These are phyloP conservation scores for Macquaria ambigua DNA, from an alignment of 2,113 vertebrate species.

Conservation along the genomic window DNA sequence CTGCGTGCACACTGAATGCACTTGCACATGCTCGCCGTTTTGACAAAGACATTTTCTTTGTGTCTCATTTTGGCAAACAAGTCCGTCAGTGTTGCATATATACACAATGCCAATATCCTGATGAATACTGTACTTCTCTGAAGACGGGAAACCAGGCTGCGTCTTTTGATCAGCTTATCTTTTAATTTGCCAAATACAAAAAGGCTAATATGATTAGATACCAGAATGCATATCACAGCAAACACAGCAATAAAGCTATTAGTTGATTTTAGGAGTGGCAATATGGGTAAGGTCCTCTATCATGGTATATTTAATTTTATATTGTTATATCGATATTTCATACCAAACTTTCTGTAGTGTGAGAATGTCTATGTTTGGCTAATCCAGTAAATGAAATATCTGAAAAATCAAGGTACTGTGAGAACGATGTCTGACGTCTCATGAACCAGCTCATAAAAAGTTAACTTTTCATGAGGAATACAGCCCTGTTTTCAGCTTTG, in stretches of 20 bases:
- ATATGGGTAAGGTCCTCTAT: neutral
- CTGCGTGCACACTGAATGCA: slow-evolving; percentile 13
- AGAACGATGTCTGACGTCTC: no score
- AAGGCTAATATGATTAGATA: slow-evolving; percentile 29
- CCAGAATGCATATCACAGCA: neutral
- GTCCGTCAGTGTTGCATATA: slow-evolving; percentile 20
- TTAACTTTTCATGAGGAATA: no score
- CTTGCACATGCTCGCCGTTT: slow-evolving; percentile 18
- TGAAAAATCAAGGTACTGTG: no score
- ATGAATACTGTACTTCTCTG: slow-evolving; percentile 31
- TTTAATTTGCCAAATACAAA: slow-evolving; percentile 25
- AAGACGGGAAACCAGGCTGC: slow-evolving; percentile 12
- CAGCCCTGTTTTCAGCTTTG: no score
- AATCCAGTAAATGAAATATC: no score
- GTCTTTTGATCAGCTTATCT: slow-evolving; percentile 40
- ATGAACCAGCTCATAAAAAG: no score
- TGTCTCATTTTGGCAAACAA: slow-evolving; percentile 44
- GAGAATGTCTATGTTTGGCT: neutral
- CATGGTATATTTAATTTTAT: neutral
- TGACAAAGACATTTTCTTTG: slow-evolving; percentile 42
- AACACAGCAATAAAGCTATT: slow-evolving; percentile 1
- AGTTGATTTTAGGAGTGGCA: neutral
- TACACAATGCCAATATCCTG: slow-evolving; percentile 39
- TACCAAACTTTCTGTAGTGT: neutral
- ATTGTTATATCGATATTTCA: neutral